A percentile compares a stretch with the other conserved stretches of the same genome.
Conservation (phyloP, 1,140 invertebrate genomes). For the Ridgeia piscesae region DNA sequence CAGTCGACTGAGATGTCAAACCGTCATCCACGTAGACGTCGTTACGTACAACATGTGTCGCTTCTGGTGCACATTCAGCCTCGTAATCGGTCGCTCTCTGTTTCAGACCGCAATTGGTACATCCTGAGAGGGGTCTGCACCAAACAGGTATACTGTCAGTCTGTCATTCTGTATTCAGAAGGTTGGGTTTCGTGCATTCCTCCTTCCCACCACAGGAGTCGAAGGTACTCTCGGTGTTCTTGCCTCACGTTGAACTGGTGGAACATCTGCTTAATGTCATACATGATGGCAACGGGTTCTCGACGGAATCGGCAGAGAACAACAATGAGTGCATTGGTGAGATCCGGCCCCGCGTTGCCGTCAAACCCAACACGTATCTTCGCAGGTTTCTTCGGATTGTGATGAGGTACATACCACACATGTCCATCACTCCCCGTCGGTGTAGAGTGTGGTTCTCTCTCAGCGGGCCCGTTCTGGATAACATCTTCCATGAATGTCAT, state of each 20-base stretch:
- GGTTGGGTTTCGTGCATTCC: conserved; percentile 21
- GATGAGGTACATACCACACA: conserved; percentile 36
- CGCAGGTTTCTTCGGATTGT: conserved; percentile 30
- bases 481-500: background rate
- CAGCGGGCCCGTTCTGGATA: background rate
- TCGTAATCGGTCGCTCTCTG: conserved; percentile 38
- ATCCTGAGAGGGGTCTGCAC: background rate
- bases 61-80: conserved; percentile 52
- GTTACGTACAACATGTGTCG: conserved; percentile 33
- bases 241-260: conserved; percentile 29
- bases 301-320: conserved; percentile 37
- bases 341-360: conserved; percentile 44
- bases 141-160: background rate
- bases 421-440: background rate
- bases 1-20: conserved; percentile 34
- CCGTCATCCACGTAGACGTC: conserved; percentile 32
- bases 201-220: conserved; percentile 36
- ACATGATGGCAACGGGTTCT: conserved; percentile 33
- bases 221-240: conserved; percentile 27
- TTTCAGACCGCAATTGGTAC: conserved; percentile 19
- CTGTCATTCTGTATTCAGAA: background rate
- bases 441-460: background rate
- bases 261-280: conserved; percentile 37
- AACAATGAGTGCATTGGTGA: conserved; percentile 46
- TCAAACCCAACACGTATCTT: conserved; percentile 38